Percentiles rank a stretch among this genome's conserved stretches.
Conservation (phyloP, 2,797 vertebrate genomes). For the Platyrinchus mystaceus region DNA sequence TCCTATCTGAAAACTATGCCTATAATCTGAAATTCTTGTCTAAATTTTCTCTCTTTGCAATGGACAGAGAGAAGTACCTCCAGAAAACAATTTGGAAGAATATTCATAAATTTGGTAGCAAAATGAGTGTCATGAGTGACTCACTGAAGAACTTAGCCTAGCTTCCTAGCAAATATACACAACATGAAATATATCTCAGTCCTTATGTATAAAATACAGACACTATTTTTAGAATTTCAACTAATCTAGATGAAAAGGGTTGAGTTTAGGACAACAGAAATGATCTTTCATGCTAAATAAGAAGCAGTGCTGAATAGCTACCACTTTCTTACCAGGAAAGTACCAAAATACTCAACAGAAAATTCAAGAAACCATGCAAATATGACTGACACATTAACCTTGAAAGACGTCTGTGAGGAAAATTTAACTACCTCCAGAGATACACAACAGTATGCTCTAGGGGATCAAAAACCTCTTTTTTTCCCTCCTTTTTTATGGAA, state of each 20-base stretch:
- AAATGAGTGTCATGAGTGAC: background rate
- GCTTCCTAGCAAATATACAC: background rate
- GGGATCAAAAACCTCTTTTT: background rate
- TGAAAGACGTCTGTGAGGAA: background rate
- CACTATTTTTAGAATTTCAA: background rate
- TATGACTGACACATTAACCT: background rate
- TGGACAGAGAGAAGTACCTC: background rate
- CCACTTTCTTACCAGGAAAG: background rate
- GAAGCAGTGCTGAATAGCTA: background rate
- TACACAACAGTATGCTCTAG: background rate
- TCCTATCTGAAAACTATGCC: background rate
- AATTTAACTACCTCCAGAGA: background rate
- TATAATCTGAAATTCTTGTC: background rate
- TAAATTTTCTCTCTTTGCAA: background rate
- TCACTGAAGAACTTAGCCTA: background rate
- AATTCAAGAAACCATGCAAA: background rate
- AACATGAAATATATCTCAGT: background rate
- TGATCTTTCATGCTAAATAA: background rate
- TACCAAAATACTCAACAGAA: background rate
- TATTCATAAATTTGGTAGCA: background rate
- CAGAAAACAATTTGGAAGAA: background rate
- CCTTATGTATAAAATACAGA: background rate
- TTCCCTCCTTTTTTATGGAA: accelerated
- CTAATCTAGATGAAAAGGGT: background rate
- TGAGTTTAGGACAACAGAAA: background rate